These are phyloP conservation scores for Seladonia tumulorum DNA, from an alignment of 2,888 invertebrate species.

Conservation along the genomic window DNA sequence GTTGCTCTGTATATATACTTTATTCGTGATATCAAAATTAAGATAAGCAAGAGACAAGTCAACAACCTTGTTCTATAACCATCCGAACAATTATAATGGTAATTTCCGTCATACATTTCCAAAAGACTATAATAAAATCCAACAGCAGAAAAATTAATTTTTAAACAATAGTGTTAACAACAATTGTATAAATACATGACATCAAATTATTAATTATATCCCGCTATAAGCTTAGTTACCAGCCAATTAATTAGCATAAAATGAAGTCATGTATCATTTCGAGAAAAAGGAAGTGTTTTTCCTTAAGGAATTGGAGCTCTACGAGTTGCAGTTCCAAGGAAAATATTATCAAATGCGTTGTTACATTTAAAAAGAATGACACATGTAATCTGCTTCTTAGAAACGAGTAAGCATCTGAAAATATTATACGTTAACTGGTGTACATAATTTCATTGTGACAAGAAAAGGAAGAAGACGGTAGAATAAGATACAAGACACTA, in stretches of 20 bases:
- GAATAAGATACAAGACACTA: neutral
- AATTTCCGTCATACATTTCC: neutral
- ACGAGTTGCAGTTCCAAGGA: neutral
- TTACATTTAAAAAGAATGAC: neutral
- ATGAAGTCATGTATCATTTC: conserved; percentile 25
- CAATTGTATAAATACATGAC: neutral
- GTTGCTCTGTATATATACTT: conserved; percentile 2
- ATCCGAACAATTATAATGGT: neutral
- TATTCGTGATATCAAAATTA: conserved; percentile 36
- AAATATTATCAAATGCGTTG: neutral
- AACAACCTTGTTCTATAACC: conserved; percentile 20
- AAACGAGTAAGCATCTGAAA: neutral
- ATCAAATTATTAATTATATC: neutral
- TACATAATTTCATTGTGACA: neutral
- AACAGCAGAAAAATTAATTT: neutral
- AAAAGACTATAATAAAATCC: neutral
- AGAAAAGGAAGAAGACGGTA: neutral
- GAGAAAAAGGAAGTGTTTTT: conserved; percentile 27
- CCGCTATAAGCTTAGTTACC: conserved; percentile 16
- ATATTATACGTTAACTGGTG: neutral
- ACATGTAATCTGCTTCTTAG: conserved; percentile 9
- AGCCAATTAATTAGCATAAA: conserved; percentile 32
- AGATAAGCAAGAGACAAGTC: conserved; percentile 54
- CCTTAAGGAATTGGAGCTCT: neutral
- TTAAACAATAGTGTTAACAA: neutral